phyloP scores from a whole-genome alignment of 1,140 invertebrate species.

The Drosophila erecta region DNA sequence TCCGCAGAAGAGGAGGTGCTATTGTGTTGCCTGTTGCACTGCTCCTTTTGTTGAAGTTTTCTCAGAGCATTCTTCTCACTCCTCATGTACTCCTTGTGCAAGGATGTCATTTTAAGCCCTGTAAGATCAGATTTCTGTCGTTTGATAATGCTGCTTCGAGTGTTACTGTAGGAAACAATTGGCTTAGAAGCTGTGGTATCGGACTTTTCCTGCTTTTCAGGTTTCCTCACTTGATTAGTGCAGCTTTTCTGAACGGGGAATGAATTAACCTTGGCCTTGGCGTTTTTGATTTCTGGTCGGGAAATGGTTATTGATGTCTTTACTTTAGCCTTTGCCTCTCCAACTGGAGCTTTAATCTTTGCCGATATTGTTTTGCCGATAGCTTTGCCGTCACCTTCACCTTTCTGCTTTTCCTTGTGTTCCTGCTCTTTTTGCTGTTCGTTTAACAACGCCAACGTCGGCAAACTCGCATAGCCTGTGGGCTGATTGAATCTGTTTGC shows the following conservation, averaged over 20 bases:
- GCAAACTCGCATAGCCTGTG: constrained; percentile 88
- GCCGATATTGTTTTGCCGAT: constrained; percentile 11
- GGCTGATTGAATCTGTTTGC: constrained; percentile 88
- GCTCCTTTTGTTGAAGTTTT: constrained; percentile 71
- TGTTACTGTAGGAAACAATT: background rate
- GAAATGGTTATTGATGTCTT: constrained; percentile 46
- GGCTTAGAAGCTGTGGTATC: constrained; percentile 1
- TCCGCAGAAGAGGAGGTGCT: constrained; percentile 40
- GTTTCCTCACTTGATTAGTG: constrained; percentile 20
- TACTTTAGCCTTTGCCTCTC: constrained; percentile 41
- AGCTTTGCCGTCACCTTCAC: constrained; percentile 11
- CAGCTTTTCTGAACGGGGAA: constrained; percentile 57
- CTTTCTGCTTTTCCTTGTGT: constrained; percentile 23
- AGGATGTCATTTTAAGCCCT: constrained; percentile 86
- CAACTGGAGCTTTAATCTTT: constrained; percentile 35
- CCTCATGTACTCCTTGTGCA: constrained; percentile 82
- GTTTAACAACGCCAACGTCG: constrained; percentile 86
- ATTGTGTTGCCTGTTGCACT: constrained; percentile 33
- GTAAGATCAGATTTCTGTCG: constrained; percentile 87
- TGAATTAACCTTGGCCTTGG: constrained; percentile 83
- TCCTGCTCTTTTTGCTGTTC: constrained; percentile 80
- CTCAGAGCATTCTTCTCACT: constrained; percentile 79
- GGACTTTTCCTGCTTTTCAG: constrained; percentile 26
- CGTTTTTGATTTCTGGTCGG: constrained; percentile 81
- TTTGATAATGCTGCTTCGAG: constrained; percentile 83